Percentiles rank a stretch among this genome's conserved stretches.
phyloP scores from a whole-genome alignment of 2,797 vertebrate genomes.

The Sylvia borin region DNA sequence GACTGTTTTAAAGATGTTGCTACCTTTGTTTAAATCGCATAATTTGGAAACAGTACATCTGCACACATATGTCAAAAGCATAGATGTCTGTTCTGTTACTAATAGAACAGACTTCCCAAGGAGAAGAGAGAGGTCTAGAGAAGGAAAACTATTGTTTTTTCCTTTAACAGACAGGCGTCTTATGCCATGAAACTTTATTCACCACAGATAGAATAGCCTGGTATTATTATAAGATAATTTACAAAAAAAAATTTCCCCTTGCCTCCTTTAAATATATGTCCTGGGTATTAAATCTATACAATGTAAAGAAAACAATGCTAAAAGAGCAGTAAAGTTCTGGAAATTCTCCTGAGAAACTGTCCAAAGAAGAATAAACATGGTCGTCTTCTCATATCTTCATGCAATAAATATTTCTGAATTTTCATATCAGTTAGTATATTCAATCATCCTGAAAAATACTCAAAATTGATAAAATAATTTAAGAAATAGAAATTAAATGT shows the following conservation, averaged over 20 bases:
- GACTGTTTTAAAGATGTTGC: not conserved
- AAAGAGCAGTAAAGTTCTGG: not conserved
- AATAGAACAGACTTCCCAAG: too few species aligned
- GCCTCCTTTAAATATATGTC: not conserved
- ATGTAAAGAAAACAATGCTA: not conserved
- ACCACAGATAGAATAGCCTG: not conserved
- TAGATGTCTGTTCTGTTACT: not conserved
- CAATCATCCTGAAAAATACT: not conserved
- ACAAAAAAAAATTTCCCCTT: not conserved
- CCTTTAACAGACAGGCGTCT: not conserved
- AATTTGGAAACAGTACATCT: not conserved
- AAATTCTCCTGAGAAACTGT: not conserved
- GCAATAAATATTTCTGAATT: not conserved
- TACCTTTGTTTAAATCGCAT: not conserved
- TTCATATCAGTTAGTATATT: not conserved
- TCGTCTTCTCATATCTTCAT: not conserved
- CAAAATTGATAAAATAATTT: not conserved
- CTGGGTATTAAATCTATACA: not conserved
- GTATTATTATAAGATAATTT: not conserved
- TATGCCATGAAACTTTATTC: not conserved
- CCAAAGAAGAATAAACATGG: not conserved
- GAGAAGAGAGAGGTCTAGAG: not conserved
- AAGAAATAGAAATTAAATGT: not conserved
- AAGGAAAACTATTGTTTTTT: not conserved
- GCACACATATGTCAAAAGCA: not conserved